Evolutionary conservation across 2,888 invertebrate genomes (phyloP).

Genomic region (Philaethria dido): DNA sequence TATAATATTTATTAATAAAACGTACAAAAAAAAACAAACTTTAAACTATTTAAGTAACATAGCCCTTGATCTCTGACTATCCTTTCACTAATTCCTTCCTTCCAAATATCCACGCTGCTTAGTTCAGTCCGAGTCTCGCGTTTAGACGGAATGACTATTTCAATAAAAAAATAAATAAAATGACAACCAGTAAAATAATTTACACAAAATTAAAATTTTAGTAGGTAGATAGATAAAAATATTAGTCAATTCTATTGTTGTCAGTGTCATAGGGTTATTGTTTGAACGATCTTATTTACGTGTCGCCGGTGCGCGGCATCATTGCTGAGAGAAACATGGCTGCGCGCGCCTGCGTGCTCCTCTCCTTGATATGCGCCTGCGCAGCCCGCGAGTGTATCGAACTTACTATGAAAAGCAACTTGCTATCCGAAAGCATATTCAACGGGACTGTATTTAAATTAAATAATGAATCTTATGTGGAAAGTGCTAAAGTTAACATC

Average conservation of each 20-base stretch:
- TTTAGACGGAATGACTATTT: not conserved
- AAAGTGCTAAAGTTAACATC: slow-evolving; percentile 61
- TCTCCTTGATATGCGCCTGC: slow-evolving; percentile 53
- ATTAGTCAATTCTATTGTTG: slow-evolving; percentile 50
- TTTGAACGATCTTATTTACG: slow-evolving; percentile 47
- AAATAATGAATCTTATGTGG: slow-evolving; percentile 61
- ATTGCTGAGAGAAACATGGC: slow-evolving; percentile 71
- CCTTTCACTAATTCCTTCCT: slow-evolving; percentile 22
- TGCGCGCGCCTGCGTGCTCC: slow-evolving; percentile 72
- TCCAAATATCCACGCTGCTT: not conserved
- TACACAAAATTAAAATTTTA: not conserved
- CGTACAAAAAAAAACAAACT: not conserved
- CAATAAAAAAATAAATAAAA: slow-evolving; percentile 3
- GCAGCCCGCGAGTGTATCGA: slow-evolving; percentile 73
- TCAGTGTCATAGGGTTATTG: slow-evolving; percentile 51
- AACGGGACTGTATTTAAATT: slow-evolving; percentile 68
- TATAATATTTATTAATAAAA: not conserved
- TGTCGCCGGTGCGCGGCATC: slow-evolving; percentile 53
- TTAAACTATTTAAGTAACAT: not conserved
- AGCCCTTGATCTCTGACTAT: slow-evolving; percentile 13
- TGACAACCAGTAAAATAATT: not conserved
- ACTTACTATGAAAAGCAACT: slow-evolving; percentile 65
- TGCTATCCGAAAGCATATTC: slow-evolving; percentile 61
- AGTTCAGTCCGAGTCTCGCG: not conserved
- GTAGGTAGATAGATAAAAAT: slow-evolving; percentile 25